A percentile compares a stretch with the other conserved stretches of the same genome.
phyloP scores from a whole-genome alignment of 1,140 invertebrate genomes.

The Bicyclus anynana region DNA sequence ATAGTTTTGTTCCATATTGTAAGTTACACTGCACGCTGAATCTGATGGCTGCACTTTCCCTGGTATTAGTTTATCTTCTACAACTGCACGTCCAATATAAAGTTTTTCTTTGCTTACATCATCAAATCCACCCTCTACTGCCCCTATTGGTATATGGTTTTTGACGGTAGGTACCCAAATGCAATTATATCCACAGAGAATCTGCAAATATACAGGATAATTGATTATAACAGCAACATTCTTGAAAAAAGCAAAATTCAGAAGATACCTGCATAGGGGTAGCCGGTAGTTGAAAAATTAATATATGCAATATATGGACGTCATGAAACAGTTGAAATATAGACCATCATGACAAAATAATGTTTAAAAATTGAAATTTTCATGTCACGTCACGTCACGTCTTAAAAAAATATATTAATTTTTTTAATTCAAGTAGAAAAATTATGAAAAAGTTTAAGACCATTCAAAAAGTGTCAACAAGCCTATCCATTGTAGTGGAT shows the following conservation, averaged over 20 bases:
- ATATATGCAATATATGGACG: too few relatives aligned
- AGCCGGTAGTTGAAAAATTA: too few relatives aligned
- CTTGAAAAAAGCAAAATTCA: neutral
- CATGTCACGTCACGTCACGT: too few relatives aligned
- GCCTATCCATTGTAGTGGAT: too few relatives aligned
- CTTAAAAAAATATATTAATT: too few relatives aligned
- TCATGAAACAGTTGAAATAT: too few relatives aligned
- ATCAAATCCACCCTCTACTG: slow-evolving; percentile 37
- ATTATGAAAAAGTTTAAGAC: too few relatives aligned
- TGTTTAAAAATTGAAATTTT: too few relatives aligned
- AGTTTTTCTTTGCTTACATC: slow-evolving; percentile 76
- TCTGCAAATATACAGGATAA: slow-evolving; percentile 21
- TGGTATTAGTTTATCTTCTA: slow-evolving; percentile 84
- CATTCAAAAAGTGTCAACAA: too few relatives aligned
- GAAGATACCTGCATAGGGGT: neutral
- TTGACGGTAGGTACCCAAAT: slow-evolving; percentile 33
- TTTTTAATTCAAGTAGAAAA: too few relatives aligned
- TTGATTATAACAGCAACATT: neutral
- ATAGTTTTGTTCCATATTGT: slow-evolving; percentile 81
- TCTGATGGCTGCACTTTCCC: slow-evolving; percentile 82
- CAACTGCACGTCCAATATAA: slow-evolving; percentile 82
- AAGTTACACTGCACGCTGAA: slow-evolving; percentile 81
- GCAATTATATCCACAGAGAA: slow-evolving; percentile 47
- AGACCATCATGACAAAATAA: too few relatives aligned
- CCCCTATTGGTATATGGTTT: slow-evolving; percentile 39